phyloP scores from a whole-genome alignment of 2,888 invertebrate species.

The Cryptops parisi region DNA sequence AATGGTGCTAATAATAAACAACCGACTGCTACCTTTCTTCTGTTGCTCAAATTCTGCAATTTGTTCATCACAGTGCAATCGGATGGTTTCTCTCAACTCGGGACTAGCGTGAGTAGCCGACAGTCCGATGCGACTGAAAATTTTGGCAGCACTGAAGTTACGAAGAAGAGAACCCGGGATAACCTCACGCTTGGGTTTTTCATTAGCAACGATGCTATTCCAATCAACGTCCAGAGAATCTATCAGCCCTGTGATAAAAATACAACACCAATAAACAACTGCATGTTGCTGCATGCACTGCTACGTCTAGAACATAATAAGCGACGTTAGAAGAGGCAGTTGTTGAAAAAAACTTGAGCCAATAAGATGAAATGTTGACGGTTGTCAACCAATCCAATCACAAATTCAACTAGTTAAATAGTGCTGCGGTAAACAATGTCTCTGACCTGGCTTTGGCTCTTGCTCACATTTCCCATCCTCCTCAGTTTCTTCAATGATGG shows the following conservation, averaged over 20 bases:
- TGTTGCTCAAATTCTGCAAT: conserved; percentile 21
- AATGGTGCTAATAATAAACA: no score
- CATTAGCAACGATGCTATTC: conserved; percentile 52
- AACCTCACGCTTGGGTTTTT: conserved; percentile 22
- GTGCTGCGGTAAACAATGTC: no score
- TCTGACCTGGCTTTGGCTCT: conserved; percentile 1
- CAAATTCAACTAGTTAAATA: no score
- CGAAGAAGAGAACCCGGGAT: conserved; percentile 47
- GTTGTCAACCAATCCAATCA: no score
- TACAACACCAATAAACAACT: conserved; percentile 14
- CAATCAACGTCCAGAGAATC: conserved; percentile 93
- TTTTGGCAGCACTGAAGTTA: conserved; percentile 63
- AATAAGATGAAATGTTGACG: no score
- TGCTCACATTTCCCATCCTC: conserved; percentile 9
- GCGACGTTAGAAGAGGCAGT: no score
- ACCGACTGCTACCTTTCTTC: no score
- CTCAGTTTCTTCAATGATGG: conserved; percentile 16
- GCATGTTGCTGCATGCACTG: no score
- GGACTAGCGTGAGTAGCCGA: conserved; percentile 63
- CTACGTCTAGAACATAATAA: no score
- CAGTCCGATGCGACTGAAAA: conserved; percentile 64
- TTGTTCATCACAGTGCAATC: conserved; percentile 23
- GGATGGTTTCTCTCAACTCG: conserved; percentile 37
- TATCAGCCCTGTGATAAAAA: conserved; percentile 45
- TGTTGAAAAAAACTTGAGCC: no score